These are phyloP conservation scores for Hymenochirus boettgeri DNA, from an alignment of 2,113 vertebrate species.

Conservation along the genomic window DNA sequence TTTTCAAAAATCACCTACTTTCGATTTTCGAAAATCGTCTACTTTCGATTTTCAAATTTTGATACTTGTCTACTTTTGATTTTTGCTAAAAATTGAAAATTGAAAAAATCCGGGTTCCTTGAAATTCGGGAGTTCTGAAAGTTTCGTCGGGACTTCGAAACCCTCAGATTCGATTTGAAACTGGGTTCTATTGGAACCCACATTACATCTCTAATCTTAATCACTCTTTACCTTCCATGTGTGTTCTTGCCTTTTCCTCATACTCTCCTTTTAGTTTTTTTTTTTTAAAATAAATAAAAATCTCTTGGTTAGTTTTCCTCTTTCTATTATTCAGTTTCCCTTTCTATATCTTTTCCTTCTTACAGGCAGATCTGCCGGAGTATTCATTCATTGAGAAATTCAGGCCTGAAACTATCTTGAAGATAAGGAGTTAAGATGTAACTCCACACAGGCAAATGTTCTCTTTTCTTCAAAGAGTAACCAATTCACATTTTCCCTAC, in stretches of 20 bases:
- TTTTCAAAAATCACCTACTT: too few species aligned
- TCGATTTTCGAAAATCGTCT: too few species aligned
- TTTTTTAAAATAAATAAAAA: neutral
- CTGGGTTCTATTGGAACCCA: too few species aligned
- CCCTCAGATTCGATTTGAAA: too few species aligned
- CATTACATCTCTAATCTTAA: too few species aligned
- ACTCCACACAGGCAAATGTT: slow-evolving; percentile 36
- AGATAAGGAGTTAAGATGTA: slow-evolving; percentile 22
- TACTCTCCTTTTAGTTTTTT: neutral
- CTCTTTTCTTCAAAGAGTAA: slow-evolving; percentile 33
- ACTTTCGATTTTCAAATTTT: too few species aligned
- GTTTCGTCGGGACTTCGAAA: too few species aligned
- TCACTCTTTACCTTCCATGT: too few species aligned
- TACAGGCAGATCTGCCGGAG: slow-evolving; percentile 33
- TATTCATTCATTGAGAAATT: slow-evolving; percentile 23
- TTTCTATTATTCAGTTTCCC: slow-evolving; percentile 33
- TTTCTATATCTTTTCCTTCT: slow-evolving; percentile 27
- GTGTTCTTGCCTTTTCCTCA: neutral
- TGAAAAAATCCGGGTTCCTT: too few species aligned
- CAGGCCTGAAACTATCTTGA: slow-evolving; percentile 17
- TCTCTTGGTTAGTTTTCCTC: slow-evolving; percentile 11
- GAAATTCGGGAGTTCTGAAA: too few species aligned
- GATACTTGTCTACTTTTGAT: too few species aligned
- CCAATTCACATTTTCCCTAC: slow-evolving; percentile 24
- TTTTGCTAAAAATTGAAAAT: too few species aligned